Evolutionary conservation across 2,113 vertebrate species (phyloP), one percentile per base, ranked within the genome.

Genomic region (Dinomys branickii): DNA sequence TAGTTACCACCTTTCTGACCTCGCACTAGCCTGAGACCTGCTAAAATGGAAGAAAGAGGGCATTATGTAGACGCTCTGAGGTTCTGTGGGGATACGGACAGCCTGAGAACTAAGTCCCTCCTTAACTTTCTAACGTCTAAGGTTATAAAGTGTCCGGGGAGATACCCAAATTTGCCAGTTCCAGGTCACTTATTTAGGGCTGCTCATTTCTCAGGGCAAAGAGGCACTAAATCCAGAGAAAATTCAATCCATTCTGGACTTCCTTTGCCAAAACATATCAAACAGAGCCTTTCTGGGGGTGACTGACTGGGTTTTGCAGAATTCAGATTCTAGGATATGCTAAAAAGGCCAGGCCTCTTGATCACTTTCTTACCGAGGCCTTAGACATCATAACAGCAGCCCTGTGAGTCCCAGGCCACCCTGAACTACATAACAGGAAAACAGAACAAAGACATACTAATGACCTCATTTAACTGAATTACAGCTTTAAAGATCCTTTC

Each of bases 391-490:
- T 75, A 75, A 44, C 22, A 47, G 73, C 24, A 77, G 41, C 73
- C 16, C 26, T 47, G 19, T 10, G 26, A 77, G 73, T 14, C 26
- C 44, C 28, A 16, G 24, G 41, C 41, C 26, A 28, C 12, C 41
- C 73, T 77, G 73, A 77, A 47, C 44, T 30, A 47, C 13, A 4
- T 30, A 28, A 30, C 73, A 77, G 73, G 41, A 47, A 77, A 77
- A 75, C 22, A 75, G 24, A 77, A 47, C 26, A 2, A 47, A 28
- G 26, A 44, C 33, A 84, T 41, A 14, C 12, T 73, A 38, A 78
- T 65, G 77, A 94, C 14, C 26, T 91, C 50, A 90, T 61, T 80
- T 90, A 90, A 87, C 38, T 73, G 50, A 80, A 52, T 65, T 87
- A 58, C 24, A 24, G 67, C 50, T 84, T 75, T 88, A 77, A 85